Conservation (phyloP, 1,140 invertebrate genomes). For the Leptestheria dahalacensis region DNA sequence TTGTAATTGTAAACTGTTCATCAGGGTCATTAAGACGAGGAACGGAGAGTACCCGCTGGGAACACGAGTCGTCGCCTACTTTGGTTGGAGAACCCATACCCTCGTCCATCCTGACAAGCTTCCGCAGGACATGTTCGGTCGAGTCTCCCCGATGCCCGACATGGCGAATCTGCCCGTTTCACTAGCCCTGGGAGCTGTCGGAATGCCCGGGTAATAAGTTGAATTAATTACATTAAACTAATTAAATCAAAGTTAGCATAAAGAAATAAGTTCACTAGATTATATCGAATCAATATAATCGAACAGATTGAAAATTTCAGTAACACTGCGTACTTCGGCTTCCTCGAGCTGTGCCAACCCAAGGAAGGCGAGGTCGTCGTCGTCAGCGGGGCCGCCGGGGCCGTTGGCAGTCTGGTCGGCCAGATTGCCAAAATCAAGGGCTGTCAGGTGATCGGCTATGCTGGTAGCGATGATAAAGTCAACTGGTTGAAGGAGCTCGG, state of each 20-base stretch:
- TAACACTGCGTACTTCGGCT: constrained; percentile 56
- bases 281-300: background rate
- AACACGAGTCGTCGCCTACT: constrained; percentile 36
- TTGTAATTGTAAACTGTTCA: constrained; percentile 14
- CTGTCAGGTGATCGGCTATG: constrained; percentile 52
- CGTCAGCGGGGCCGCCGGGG: constrained; percentile 42
- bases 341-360: constrained; percentile 48
- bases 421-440: constrained; percentile 54
- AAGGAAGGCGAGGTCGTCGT: constrained; percentile 49
- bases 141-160: constrained; percentile 31
- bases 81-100: constrained; percentile 45
- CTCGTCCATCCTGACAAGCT: constrained; percentile 21
- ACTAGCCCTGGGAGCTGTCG: constrained; percentile 39
- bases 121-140: constrained; percentile 25
- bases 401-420: constrained; percentile 51
- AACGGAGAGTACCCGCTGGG: constrained; percentile 42
- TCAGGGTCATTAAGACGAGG: constrained; percentile 38
- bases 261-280: background rate
- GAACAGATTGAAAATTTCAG: constrained; percentile 28
- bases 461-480: constrained; percentile 50
- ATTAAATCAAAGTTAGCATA: background rate
- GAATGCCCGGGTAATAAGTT: constrained; percentile 40
- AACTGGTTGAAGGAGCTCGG: constrained; percentile 46
- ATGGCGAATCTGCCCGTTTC: constrained; percentile 38
- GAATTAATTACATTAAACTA: background rate